Conservation (phyloP, 2,888 invertebrate species). For the Tiliacea citrago region DNA sequence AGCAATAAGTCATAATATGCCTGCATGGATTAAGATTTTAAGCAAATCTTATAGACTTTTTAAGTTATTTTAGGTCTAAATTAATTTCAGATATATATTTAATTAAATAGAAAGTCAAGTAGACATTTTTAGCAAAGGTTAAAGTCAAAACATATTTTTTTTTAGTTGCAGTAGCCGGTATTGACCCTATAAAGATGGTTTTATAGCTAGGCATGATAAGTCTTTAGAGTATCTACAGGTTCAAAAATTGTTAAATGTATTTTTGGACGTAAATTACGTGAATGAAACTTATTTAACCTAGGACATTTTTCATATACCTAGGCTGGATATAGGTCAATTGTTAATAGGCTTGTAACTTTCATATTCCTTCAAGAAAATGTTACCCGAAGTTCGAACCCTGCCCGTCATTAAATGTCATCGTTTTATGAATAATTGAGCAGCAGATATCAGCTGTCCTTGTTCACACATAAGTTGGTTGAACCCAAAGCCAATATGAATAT, state of each 20-base stretch:
- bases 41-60: too few relatives aligned
- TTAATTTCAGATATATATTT: too few relatives aligned
- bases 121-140: too few relatives aligned
- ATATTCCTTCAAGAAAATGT: constrained; percentile 10
- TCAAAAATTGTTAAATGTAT: not conserved
- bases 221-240: not conserved
- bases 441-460: constrained; percentile 39
- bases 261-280: not conserved
- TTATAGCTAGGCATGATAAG: not conserved
- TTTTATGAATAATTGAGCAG: constrained; percentile 50
- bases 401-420: constrained; percentile 2
- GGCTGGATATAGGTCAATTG: not conserved
- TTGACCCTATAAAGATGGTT: not conserved
- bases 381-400: not conserved
- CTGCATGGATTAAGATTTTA: too few relatives aligned
- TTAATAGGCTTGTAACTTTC: not conserved
- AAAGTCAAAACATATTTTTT: too few relatives aligned
- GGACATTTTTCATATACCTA: not conserved
- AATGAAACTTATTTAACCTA: not conserved
- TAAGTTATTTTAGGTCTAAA: too few relatives aligned
- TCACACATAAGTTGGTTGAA: constrained; percentile 47
- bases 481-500: constrained; percentile 36
- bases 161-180: too few relatives aligned
- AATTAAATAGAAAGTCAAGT: too few relatives aligned
- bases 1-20: not conserved